Evolutionary conservation across 2,113 vertebrate species (phyloP), one percentile per base, ranked within the genome.

Genomic region (Corapipo altera): DNA sequence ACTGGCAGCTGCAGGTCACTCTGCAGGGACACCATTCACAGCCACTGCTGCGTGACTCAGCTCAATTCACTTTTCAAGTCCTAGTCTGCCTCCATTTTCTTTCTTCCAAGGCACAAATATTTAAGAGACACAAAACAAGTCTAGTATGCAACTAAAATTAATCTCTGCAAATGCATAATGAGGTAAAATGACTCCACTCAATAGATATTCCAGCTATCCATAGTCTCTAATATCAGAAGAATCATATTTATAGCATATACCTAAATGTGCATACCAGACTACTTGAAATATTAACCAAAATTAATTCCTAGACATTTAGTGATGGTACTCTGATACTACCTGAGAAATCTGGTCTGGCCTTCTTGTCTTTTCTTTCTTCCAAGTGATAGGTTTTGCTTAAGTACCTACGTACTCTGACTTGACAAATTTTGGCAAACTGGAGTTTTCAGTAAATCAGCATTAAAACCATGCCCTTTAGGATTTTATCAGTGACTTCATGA

Each of bases 41-140:
- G 76, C 59, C 4, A 2, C 85, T 85, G 91, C 72, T 46, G 80
- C 6, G 0, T 95, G 83, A 96, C 49, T 94, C 95, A 96, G 93
- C 93, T 93, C 58, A 48, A 81, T 75, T 93, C 72, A 67, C 61
- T 62, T 28, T 14, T 24, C 7, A 4, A 52, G 57, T 19, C 32
- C 64, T 76, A 3, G 35, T 58, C 69, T 57, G 76, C 75, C 89
- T 93, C 91, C 94, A 96, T 96, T 91, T 97, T 92, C 88, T 62
- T 69, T 58, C 84, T 72, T 81, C n/a, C 49, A 66, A 78, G 33
- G 21, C 19, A 8, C 71, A 88, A 59, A 55, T 27, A 71, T 28
- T 87, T 76, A 2, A 2, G 30, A 93, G 79, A 91, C 28, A 91
- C 8, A 83, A 64, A 91, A 35, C 22, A 57, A 90, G 67, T 15